Base-by-base conservation (phyloP, 2,797 vertebrate species). In the Tamandua tetradactyla region DNA sequence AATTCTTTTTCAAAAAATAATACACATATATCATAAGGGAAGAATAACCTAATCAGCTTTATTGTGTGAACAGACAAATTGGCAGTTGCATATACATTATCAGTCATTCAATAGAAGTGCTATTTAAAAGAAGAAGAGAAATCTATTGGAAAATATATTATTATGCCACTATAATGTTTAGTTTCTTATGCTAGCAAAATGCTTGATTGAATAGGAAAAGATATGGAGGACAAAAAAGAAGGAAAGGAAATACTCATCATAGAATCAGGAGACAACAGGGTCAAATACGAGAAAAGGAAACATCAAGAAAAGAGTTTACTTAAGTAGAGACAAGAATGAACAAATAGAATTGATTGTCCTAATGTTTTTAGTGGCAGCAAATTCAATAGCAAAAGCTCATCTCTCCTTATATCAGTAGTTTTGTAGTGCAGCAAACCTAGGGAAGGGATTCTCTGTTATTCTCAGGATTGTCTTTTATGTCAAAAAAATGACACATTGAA, bases 371-470 rank as follows among this genome's bases (percentile, higher is more conserved):
- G 47, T 87, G 84, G 72, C 37, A 74, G 20, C 6, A 87, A 62
- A 80, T 94, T 93, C 17, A 87, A 30, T 94, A 83, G 78, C 23
- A 72, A 87, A 93, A 75, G 25, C 15, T 89, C n/a, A 62, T 66
- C 4, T 35, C 32, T 92, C 22, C 55, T 75, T 66, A 47, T 2
- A 59, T 3, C 8, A 49, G 55, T 32, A 30, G 22, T 37, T 71
- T 66, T 47, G 35, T 42, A 40, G 12, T 68, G 47, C 2, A 91
- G 44, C 35, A 57, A 57, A 59, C 42, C 37, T 0, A 59, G 80
- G 87, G 52, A 74, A 44, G 72, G 57, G 32, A 40, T 85, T 30
- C 27, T 91, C 15, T 68, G 11, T 25, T 52, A 22, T 18, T 62
- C 57, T 85, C 13, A 80, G 3, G 9, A 64, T 84, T 87, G 30